Evolutionary conservation across 92 coral and sea anemone genomes (phyloP).

Genomic region (Galaxea fascicularis): DNA sequence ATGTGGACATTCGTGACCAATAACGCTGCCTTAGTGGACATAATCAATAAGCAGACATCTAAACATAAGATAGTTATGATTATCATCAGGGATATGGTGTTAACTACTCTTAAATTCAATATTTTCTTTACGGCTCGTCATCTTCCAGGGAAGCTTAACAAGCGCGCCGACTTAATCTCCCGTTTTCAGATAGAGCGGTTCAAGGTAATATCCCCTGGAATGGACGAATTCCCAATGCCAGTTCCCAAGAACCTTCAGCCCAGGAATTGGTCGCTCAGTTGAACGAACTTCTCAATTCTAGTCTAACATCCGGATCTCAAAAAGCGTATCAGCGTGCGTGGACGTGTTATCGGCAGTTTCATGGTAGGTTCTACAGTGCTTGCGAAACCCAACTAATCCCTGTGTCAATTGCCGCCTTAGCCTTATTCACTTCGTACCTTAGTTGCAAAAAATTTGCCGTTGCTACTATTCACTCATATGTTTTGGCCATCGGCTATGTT

Average conservation of each 20-base stretch:
- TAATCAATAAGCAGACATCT: constrained; percentile 43
- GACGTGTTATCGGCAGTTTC: constrained; percentile 24
- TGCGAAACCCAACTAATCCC: constrained; percentile 18
- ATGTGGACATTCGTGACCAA: constrained; percentile 33
- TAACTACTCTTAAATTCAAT: constrained; percentile 34
- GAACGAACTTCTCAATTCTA: constrained; percentile 28
- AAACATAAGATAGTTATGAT: constrained; percentile 29
- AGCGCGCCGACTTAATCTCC: constrained; percentile 34
- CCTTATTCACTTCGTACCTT: constrained; percentile 37
- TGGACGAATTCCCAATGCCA: constrained; percentile 33
- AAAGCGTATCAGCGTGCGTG: constrained; percentile 33
- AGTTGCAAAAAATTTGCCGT: constrained; percentile 16
- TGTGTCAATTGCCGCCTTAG: constrained; percentile 24
- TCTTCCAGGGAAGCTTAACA: constrained; percentile 36
- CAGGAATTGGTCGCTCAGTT: constrained; percentile 39
- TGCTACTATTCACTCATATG: constrained; percentile 23
- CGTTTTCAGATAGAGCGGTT: constrained; percentile 40
- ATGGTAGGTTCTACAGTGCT: constrained; percentile 28
- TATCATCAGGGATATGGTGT: constrained; percentile 29
- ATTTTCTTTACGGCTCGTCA: constrained; percentile 27
- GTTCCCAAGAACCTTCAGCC: constrained; percentile 36
- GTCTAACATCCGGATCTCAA: constrained; percentile 29
- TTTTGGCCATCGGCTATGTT: constrained; percentile 23
- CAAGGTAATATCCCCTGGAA: neutral
- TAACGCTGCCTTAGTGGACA: constrained; percentile 37